A percentile compares a stretch with the other conserved stretches of the same genome.
Conservation (phyloP, 2,113 vertebrate species). For the Rhinopomastus cyanomelas region DNA sequence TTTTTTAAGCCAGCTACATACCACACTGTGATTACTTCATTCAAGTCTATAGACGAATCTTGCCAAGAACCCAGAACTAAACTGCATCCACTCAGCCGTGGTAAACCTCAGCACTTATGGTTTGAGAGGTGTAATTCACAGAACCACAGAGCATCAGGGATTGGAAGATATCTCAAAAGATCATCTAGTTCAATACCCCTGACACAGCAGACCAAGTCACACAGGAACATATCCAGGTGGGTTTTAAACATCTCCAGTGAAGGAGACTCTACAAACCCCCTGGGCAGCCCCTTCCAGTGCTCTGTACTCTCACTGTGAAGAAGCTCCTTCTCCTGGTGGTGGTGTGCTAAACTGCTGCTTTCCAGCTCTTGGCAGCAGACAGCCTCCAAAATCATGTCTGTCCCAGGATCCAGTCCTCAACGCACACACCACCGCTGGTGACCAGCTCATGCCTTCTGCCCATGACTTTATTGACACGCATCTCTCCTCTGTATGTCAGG, state of each 20-base stretch:
- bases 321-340: no score
- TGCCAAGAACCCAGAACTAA: neutral
- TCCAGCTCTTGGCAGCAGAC: neutral
- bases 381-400: neutral
- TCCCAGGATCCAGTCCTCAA: rapidly evolving
- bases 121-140: neutral
- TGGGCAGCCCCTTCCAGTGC: no score
- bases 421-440: rapidly evolving
- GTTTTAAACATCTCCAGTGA: no score
- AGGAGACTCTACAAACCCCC: no score
- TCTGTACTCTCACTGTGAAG: no score
- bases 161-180: no score
- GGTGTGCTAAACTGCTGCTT: neutral
- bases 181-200: no score
- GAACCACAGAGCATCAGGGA: no score
- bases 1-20: neutral
- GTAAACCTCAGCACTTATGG: neutral
- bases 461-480: neutral
- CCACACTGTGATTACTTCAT: neutral
- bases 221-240: no score
- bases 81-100: neutral
- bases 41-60: rapidly evolving
- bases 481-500: neutral
- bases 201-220: no score
- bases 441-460: neutral